Percentiles rank a stretch among this genome's conserved stretches.
phyloP scores from a whole-genome alignment of 2,113 vertebrate species.

The Silurus meridionalis region DNA sequence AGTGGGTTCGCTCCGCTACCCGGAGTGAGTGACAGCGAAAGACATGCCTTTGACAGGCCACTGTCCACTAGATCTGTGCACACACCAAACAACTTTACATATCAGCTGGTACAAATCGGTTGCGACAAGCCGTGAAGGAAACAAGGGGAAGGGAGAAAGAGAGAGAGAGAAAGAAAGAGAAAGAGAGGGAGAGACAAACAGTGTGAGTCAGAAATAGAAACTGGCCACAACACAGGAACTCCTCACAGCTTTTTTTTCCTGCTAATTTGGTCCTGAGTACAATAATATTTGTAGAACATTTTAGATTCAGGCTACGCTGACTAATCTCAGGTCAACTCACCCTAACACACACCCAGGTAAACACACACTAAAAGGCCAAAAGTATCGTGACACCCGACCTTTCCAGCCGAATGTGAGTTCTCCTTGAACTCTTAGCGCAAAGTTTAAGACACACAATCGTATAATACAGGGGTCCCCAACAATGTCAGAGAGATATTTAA shows the following conservation, averaged over 20 bases:
- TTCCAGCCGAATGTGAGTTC: too few species aligned
- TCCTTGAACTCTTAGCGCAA: too few species aligned
- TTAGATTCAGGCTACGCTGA: not conserved
- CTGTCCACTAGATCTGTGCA: constrained; percentile 54
- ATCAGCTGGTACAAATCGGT: constrained; percentile 42
- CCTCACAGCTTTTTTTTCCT: not conserved
- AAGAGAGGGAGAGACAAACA: not conserved
- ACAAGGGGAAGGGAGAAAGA: not conserved
- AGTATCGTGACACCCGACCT: too few species aligned
- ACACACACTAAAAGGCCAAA: not conserved
- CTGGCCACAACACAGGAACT: not conserved
- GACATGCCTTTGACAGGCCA: constrained; percentile 57
- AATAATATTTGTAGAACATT: not conserved
- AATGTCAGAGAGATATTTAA: too few species aligned
- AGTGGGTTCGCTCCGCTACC: constrained; percentile 36
- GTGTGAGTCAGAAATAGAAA: not conserved
- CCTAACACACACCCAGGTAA: not conserved
- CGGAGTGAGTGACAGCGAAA: constrained; percentile 55
- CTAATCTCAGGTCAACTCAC: not conserved
- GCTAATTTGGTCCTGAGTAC: not conserved
- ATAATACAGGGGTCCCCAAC: too few species aligned
- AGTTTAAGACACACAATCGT: not conserved
- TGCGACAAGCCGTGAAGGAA: constrained; percentile 49
- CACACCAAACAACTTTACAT: constrained; percentile 46
- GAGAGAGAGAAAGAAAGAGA: not conserved